Base-by-base conservation (phyloP, 2,797 vertebrate genomes). In the Cossypha polioptera region DNA sequence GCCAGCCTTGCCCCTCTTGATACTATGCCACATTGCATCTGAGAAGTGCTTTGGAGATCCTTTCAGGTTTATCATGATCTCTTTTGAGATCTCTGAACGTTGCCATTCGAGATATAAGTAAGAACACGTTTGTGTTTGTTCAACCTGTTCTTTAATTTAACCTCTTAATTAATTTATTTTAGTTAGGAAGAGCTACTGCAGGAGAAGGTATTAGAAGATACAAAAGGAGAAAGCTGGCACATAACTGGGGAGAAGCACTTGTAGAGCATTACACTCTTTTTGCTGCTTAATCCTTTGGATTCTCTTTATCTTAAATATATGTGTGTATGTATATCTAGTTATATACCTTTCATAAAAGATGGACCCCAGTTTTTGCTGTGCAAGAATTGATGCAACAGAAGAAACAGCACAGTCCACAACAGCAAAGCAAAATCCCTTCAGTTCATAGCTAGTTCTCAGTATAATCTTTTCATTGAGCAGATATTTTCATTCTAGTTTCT, bases 291-390 rank as follows among this genome's bases (percentile, higher is more conserved):
- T 79, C 63, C 8, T 84, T 83, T 57, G 13, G 15, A 26, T 68
- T 74, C 5, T 86, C 13, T 55, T 67, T 57, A 3, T 58, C 15
- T 78, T 84, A 61, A 31, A 51, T 45, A 14, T 4, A 9, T 26
- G 7, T 4, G 15, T 14, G n/a, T 24, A 1, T 29, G 2, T 36
- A 3, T 7, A n/a, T 4, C 19, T 1, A 31, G 8, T 26, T 3
- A 20, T 2, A 19, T 2, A 13, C 8, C 55, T 35, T 75, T 51
- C 36, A 53, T 86, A 43, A 71, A 86, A 83, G 11, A 36, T 77
- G 11, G 13, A n/a, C 15, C 51, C 8, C 36, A 51, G 21, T 38
- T 94, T 57, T 45, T 45, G 13, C 48, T 82, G 13, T 71, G 13
- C 25, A 68, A 45, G 29, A 69, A 36, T 26, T 31, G 53, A 54